These are phyloP conservation scores for Aepyceros melampus DNA, from an alignment of 2,113 vertebrate species.

Conservation along the genomic window DNA sequence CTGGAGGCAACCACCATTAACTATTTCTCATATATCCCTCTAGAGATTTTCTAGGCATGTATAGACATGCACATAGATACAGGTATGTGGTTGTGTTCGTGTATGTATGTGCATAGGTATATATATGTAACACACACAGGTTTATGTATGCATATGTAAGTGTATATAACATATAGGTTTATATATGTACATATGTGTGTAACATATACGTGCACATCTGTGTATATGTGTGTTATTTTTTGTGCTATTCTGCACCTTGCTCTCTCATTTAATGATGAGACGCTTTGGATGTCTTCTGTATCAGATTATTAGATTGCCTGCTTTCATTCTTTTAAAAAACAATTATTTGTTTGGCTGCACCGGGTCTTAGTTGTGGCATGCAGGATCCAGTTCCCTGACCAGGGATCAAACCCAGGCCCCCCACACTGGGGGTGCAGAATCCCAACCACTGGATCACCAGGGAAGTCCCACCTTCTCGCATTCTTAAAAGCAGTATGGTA, in stretches of 20 bases:
- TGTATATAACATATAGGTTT: background rate
- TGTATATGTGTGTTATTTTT: background rate
- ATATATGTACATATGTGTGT: background rate
- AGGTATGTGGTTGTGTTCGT: background rate
- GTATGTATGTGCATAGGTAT: background rate
- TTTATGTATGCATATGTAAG: background rate
- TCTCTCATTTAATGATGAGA: background rate
- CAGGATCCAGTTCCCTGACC: background rate
- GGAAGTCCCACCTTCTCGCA: background rate
- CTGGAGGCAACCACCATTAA: background rate
- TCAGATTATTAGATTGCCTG: background rate
- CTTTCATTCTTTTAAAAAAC: background rate
- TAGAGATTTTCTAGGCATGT: background rate
- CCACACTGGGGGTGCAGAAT: background rate
- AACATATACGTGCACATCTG: too few relatives aligned
- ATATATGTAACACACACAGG: background rate
- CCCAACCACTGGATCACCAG: background rate
- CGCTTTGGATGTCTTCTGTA: background rate
- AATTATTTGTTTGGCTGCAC: background rate
- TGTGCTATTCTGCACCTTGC: background rate
- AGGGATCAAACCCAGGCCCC: background rate
- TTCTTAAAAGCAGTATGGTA: slow-evolving; percentile 1
- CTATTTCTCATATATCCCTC: background rate
- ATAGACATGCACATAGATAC: background rate
- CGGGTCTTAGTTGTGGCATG: background rate